phyloP scores from a whole-genome alignment of 2,888 invertebrate species.

The Gastrophysa polygoni region DNA sequence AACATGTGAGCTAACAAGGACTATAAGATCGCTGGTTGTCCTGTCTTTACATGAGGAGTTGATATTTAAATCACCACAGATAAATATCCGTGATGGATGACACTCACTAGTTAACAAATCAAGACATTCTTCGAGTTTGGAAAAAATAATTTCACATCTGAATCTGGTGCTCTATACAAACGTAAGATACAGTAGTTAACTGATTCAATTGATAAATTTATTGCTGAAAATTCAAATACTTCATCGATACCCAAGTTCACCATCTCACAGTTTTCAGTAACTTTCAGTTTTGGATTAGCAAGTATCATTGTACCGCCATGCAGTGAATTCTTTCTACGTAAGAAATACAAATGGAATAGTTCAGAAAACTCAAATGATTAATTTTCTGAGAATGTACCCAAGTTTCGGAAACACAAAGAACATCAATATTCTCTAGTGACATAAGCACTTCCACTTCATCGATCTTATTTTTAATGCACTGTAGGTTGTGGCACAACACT shows the following conservation, averaged over 20 bases:
- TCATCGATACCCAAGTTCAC: not conserved
- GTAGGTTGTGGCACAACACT: too few relatives aligned
- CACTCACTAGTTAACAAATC: too few relatives aligned
- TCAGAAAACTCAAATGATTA: too few relatives aligned
- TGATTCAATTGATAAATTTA: not conserved
- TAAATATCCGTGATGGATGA: not conserved
- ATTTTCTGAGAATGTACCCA: too few relatives aligned
- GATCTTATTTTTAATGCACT: too few relatives aligned
- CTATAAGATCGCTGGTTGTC: not conserved
- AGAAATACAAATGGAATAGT: too few relatives aligned
- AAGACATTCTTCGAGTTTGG: too few relatives aligned
- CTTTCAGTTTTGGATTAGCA: not conserved
- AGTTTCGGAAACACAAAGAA: not conserved
- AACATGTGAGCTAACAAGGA: not conserved
- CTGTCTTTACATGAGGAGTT: not conserved
- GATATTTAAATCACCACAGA: not conserved
- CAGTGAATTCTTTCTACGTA: too few relatives aligned
- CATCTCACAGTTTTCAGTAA: not conserved
- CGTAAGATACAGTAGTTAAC: not conserved
- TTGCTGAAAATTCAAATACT: not conserved
- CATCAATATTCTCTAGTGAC: conserved; percentile 1
- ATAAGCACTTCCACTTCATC: not conserved
- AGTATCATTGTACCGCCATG: too few relatives aligned
- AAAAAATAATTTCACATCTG: not conserved
- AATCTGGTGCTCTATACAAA: not conserved